A percentile compares a stretch with the other conserved stretches of the same genome.
phyloP scores from a whole-genome alignment of 2,797 vertebrate species.

The Distichodus sexfasciatus region DNA sequence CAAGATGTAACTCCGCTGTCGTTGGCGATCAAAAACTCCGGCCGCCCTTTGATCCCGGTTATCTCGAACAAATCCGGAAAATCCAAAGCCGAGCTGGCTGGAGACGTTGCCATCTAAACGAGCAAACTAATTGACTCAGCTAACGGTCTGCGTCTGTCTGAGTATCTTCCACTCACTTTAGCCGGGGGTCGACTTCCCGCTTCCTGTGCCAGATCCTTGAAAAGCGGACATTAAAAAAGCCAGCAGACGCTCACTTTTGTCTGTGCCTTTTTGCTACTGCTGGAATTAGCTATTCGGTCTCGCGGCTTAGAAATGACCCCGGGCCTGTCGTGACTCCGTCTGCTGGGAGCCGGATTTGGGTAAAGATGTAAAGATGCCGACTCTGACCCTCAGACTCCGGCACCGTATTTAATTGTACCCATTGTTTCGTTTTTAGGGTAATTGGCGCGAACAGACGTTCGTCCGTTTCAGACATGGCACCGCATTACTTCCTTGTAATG shows the following conservation, averaged over 20 bases:
- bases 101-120: neutral
- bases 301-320: slow-evolving; percentile 32
- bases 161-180: neutral
- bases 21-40: too few relatives aligned
- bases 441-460: neutral
- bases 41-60: too few relatives aligned
- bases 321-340: slow-evolving; percentile 30
- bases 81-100: neutral
- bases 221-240: neutral
- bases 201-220: neutral
- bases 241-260: slow-evolving; percentile 9
- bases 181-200: neutral
- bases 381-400: slow-evolving; percentile 10
- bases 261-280: neutral
- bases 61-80: too few relatives aligned
- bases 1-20: too few relatives aligned
- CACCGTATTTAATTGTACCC: slow-evolving; percentile 14
- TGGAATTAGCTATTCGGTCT: slow-evolving; percentile 44
- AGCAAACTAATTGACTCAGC: neutral
- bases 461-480: neutral
- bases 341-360: slow-evolving; percentile 43
- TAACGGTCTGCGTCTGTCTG: neutral
- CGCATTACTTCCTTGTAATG: neutral
- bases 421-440: slow-evolving; percentile 14
- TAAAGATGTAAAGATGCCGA: slow-evolving; percentile 10